Conservation (phyloP, 2,113 vertebrate species). For the Alexandromys fortis region DNA sequence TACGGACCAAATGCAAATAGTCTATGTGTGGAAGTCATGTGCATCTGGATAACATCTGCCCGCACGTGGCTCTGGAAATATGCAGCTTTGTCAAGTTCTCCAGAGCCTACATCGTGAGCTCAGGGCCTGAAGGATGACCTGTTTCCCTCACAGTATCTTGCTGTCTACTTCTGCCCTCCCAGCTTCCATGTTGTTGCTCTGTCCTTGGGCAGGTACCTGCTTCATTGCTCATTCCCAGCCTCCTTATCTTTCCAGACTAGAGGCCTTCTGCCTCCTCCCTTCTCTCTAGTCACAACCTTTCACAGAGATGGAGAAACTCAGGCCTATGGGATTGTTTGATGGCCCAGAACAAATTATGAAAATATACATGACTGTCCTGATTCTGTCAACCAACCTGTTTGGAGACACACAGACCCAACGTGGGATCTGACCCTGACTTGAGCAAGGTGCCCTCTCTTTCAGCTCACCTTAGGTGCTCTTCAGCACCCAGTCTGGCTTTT, state of each 20-base stretch:
- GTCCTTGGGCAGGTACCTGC: background rate
- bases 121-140: slow-evolving; percentile 6
- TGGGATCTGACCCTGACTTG: background rate
- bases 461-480: background rate
- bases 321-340: background rate
- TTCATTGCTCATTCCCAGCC: background rate
- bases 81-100: background rate
- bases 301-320: slow-evolving; percentile 13
- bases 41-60: rapidly evolving
- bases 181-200: background rate
- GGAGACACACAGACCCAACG: background rate
- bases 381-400: background rate
- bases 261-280: background rate
- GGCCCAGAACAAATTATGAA: background rate
- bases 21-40: background rate
- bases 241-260: background rate
- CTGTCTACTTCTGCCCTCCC: background rate
- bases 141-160: background rate
- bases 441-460: too few species aligned
- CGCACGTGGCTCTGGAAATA: background rate
- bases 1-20: background rate
- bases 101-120: background rate
- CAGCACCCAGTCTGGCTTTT: rapidly evolving
- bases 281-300: background rate
- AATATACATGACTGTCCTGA: background rate